phyloP scores from a whole-genome alignment of 2,113 vertebrate species.

The Sylvilagus bachmani region DNA sequence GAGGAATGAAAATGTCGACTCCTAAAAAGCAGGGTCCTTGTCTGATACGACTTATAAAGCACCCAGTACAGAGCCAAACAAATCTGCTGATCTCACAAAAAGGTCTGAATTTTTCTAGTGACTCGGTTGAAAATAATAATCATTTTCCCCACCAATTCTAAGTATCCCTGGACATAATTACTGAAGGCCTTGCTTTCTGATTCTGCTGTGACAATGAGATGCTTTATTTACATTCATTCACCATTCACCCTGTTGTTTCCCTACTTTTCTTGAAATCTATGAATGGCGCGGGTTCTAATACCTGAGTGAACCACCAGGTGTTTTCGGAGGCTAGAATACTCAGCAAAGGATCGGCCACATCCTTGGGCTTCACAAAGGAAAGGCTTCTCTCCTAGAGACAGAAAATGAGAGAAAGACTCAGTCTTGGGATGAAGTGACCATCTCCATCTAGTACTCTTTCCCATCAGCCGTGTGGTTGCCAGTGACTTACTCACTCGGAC shows the following conservation, averaged over 20 bases:
- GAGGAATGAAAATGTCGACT: background rate
- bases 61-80: background rate
- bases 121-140: background rate
- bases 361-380: slow-evolving; percentile 97
- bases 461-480: background rate
- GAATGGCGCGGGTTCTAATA: slow-evolving; percentile 80
- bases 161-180: background rate
- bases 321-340: slow-evolving; percentile 99
- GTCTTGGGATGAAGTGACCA: background rate
- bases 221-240: background rate
- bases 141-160: background rate
- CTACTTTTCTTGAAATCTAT: slow-evolving; percentile 31
- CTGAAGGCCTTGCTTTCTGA: background rate
- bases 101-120: background rate
- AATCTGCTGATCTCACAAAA: slow-evolving; percentile 42
- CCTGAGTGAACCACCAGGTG: slow-evolving; percentile 99
- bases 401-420: slow-evolving; percentile 59
- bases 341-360: slow-evolving; percentile 97
- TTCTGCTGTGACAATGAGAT: background rate
- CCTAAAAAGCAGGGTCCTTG: background rate
- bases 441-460: background rate
- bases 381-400: slow-evolving; percentile 95
- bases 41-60: background rate
- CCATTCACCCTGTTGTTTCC: background rate
- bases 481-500: background rate